These are phyloP conservation scores for Kryptopterus vitreolus DNA, from an alignment of 2,797 vertebrate species.

Conservation along the genomic window DNA sequence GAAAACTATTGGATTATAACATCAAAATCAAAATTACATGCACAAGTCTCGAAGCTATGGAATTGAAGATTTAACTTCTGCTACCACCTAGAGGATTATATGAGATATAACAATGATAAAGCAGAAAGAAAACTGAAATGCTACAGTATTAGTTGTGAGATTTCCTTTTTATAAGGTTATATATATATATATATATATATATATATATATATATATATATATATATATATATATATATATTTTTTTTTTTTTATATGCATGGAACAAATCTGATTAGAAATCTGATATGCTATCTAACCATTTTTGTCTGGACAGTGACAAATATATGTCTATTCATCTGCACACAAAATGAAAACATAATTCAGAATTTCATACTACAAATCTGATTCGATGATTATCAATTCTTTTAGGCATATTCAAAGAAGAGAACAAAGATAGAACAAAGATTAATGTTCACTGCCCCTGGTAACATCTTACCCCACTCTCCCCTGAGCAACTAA, in stretches of 20 bases:
- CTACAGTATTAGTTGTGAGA: too few relatives aligned
- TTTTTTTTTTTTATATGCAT: too few relatives aligned
- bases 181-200: too few relatives aligned
- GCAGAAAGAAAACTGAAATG: too few relatives aligned
- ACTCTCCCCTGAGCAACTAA: background rate
- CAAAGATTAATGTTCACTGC: too few relatives aligned
- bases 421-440: too few relatives aligned
- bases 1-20: background rate
- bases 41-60: background rate
- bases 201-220: too few relatives aligned
- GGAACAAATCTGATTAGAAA: background rate
- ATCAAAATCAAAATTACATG: background rate
- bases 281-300: too few relatives aligned
- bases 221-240: too few relatives aligned
- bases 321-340: background rate
- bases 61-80: background rate
- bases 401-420: too few relatives aligned
- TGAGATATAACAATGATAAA: background rate
- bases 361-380: background rate
- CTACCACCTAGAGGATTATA: conserved; percentile 31
- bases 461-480: background rate
- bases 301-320: background rate
- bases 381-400: background rate
- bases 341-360: background rate
- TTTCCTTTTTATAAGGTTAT: too few relatives aligned